Conservation (phyloP, 2,888 invertebrate species). For the Acrobasis repandana region DNA sequence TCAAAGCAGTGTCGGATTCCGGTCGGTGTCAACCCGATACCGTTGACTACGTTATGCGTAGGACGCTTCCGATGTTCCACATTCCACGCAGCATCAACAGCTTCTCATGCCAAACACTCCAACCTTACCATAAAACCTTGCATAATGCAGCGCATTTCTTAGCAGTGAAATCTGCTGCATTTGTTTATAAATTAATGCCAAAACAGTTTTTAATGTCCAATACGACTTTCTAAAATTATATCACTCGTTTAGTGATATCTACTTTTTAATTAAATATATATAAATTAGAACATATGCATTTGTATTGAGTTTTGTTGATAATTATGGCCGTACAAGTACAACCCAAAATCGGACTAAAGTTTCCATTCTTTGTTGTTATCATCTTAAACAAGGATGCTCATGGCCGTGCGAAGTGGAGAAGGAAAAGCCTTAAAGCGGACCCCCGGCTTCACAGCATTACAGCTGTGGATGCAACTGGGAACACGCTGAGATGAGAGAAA, state of each 20-base stretch:
- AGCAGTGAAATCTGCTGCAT: conserved; percentile 8
- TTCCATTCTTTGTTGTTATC: no score
- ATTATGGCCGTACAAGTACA: not conserved
- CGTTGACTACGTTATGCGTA: conserved; percentile 40
- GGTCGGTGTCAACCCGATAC: conserved; percentile 39
- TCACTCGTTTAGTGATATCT: not conserved
- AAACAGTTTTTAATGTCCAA: not conserved
- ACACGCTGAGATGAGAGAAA: no score
- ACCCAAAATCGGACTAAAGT: no score
- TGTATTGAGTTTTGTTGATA: not conserved
- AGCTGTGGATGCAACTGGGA: no score
- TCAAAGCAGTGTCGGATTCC: conserved; percentile 47
- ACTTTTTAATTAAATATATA: not conserved
- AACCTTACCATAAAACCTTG: conserved; percentile 20
- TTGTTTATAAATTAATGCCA: conserved; percentile 5
- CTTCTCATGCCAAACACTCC: conserved; percentile 44
- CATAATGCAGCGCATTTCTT: conserved; percentile 19
- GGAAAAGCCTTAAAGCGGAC: no score
- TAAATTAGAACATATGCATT: not conserved
- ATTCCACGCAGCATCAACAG: conserved; percentile 42
- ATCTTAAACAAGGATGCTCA: no score
- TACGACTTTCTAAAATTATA: not conserved
- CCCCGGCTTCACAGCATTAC: no score
- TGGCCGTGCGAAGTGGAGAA: no score
- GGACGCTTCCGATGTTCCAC: conserved; percentile 51